Conservation (phyloP, 1,140 invertebrate species). For the Ostrea denselamellosa region DNA sequence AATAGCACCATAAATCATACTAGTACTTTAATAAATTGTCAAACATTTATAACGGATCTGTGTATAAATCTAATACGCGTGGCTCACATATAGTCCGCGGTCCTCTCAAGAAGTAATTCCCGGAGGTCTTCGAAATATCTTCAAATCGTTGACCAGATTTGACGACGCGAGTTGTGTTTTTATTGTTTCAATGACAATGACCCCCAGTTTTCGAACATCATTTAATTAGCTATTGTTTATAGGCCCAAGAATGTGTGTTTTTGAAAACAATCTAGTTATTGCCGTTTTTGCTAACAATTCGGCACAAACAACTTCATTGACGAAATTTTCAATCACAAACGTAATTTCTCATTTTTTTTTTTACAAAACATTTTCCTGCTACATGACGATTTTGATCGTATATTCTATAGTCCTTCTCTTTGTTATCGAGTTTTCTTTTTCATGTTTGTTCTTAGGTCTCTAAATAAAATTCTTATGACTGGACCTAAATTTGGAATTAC, state of each 20-base stretch:
- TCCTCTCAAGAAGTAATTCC: neutral
- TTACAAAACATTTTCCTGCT: neutral
- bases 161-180: neutral
- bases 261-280: neutral
- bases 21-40: neutral
- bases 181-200: neutral
- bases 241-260: neutral
- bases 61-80: conserved; percentile 25
- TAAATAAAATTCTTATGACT: conserved; percentile 55
- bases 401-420: no score
- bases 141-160: neutral
- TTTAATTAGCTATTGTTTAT: neutral
- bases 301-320: neutral
- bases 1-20: neutral
- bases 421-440: no score
- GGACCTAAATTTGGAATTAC: conserved; percentile 48
- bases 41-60: neutral
- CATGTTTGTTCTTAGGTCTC: conserved; percentile 37
- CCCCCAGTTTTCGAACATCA: neutral
- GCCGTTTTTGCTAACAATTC: neutral
- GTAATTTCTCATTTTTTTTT: neutral
- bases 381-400: neutral
- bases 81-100: neutral
- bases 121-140: neutral
- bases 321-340: neutral